A percentile compares a stretch with the other conserved stretches of the same genome.
phyloP scores from a whole-genome alignment of 2,888 invertebrate species.

The Leptopilina myrica region DNA sequence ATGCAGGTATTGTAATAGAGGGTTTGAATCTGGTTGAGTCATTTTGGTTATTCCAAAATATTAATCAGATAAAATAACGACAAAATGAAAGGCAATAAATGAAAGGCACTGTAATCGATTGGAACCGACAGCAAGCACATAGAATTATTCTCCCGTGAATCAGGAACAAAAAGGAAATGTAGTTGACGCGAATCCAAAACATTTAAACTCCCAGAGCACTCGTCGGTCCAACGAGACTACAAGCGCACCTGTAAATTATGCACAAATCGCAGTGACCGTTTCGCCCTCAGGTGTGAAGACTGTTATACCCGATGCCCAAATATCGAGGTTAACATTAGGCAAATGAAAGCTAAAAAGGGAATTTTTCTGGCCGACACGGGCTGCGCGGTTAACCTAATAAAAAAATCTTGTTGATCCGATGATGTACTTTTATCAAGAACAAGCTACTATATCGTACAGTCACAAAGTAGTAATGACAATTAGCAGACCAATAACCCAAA shows the following conservation, averaged over 20 bases:
- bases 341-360: neutral
- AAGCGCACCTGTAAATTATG: neutral
- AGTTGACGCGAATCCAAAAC: too few relatives aligned
- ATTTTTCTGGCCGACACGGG: conserved; percentile 40
- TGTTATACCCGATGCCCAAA: conserved; percentile 22
- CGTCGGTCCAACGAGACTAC: neutral
- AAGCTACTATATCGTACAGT: neutral
- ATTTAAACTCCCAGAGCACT: conserved; percentile 26
- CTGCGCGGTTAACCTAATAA: conserved; percentile 44
- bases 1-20: neutral
- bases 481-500: neutral
- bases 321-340: conserved; percentile 10
- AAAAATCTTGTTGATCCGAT: conserved; percentile 18
- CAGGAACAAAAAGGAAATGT: too few relatives aligned
- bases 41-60: neutral
- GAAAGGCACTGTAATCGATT: too few relatives aligned
- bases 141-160: too few relatives aligned
- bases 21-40: neutral
- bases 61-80: neutral
- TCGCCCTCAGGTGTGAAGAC: neutral
- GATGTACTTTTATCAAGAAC: neutral
- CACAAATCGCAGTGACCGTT: neutral
- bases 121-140: too few relatives aligned
- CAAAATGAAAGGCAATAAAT: neutral
- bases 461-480: neutral